These are phyloP conservation scores for Enhydra lutris DNA, from an alignment of 2,113 vertebrate genomes.

Conservation along the genomic window DNA sequence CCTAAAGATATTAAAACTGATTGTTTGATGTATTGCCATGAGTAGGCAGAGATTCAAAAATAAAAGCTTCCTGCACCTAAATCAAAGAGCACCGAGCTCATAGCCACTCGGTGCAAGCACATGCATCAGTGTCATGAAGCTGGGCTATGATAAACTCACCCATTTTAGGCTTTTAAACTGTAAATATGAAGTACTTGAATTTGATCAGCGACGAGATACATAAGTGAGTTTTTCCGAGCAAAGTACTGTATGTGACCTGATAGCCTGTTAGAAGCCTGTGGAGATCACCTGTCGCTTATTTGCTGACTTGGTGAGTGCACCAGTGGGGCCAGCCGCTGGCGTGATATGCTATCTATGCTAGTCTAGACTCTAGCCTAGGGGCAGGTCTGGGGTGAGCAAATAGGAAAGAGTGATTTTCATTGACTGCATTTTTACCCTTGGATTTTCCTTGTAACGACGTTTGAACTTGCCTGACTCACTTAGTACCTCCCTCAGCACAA, in stretches of 20 bases:
- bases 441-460: background rate
- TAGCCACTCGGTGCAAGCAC: slow-evolving; percentile 69
- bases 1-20: slow-evolving; percentile 89
- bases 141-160: slow-evolving; percentile 82
- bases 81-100: slow-evolving; percentile 79
- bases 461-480: background rate
- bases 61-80: slow-evolving; percentile 85
- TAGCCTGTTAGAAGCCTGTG: slow-evolving; percentile 57
- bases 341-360: too few relatives aligned
- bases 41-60: slow-evolving; percentile 84
- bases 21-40: slow-evolving; percentile 84
- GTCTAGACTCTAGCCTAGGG: background rate
- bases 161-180: slow-evolving; percentile 81
- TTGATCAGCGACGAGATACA: slow-evolving; percentile 80
- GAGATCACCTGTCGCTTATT: slow-evolving; percentile 63
- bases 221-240: slow-evolving; percentile 82
- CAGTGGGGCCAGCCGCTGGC: background rate
- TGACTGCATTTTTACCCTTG: background rate
- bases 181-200: slow-evolving; percentile 86
- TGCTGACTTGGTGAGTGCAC: slow-evolving; percentile 37
- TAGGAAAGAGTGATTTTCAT: background rate
- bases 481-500: background rate
- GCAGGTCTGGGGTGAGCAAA: background rate
- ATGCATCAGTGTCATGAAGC: slow-evolving; percentile 80
- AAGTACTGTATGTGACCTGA: slow-evolving; percentile 57